Conservation (phyloP, 2,113 vertebrate genomes). For the Eleginops maclovinus region DNA sequence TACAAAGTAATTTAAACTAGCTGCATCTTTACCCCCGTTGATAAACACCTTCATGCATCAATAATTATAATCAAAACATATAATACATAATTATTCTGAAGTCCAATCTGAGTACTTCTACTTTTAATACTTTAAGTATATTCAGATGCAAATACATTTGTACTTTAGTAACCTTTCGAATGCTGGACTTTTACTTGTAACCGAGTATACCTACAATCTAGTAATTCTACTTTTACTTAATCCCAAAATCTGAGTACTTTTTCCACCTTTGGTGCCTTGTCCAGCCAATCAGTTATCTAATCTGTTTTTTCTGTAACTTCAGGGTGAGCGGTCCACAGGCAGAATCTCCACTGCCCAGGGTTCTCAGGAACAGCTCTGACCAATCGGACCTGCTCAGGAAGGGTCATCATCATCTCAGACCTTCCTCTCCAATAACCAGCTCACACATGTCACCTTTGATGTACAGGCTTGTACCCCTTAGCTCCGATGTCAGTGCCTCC, state of each 20-base stretch:
- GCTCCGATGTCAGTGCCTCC: constrained; percentile 22
- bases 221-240: not conserved
- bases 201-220: no score
- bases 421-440: constrained; percentile 48
- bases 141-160: no score
- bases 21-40: no score
- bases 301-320: constrained; percentile 24
- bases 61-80: no score
- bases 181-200: no score
- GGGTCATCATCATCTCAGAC: constrained; percentile 15
- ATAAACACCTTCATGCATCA: no score
- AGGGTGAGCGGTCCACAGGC: constrained; percentile 44
- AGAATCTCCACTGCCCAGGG: constrained; percentile 30
- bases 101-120: no score
- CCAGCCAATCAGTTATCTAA: not conserved
- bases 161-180: no score
- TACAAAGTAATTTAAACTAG: no score
- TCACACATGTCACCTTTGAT: constrained; percentile 18
- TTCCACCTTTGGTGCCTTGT: not conserved
- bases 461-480: constrained; percentile 17
- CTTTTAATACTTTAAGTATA: no score
- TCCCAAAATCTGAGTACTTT: not conserved
- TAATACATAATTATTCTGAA: no score
- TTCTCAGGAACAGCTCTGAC: constrained; percentile 56
- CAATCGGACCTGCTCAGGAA: constrained; percentile 24